Base-by-base conservation (phyloP, 1,140 invertebrate genomes). In the Tetragnatha versicolor region DNA sequence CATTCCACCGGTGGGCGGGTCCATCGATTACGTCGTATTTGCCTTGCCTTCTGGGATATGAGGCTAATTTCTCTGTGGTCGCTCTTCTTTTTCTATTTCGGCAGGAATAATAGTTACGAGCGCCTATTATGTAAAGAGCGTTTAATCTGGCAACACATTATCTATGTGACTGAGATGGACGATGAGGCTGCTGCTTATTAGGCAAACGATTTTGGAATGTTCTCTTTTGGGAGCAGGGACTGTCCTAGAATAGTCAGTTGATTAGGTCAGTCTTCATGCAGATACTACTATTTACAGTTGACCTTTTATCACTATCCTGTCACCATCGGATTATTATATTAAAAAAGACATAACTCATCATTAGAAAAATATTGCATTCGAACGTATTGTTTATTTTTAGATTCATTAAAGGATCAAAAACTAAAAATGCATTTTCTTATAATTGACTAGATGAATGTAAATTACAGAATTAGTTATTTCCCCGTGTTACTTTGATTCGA, bases 91-190 rank as follows among this genome's bases (percentile, higher is more conserved):
- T 31, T n/a, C 3, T 12, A 31, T 68, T 29, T 29, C 5, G 17
- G 17, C 10, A n/a, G 20, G 7, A 55, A 39, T 55, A 49, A 37
- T 37, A 39, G 31, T 27, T 70, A 22, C 22, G 42, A 70, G 33
- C 58, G 39, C 49, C 68, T 39, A 70, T 70, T 70, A 70, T 55
- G 68, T 70, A 35, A 70, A 55, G 35, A 70, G 65, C 68, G 39
- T 70, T 70, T 70, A 70, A 70, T 70, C 33, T 55, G 49, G 47
- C 25, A 70, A 49, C 51, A 25, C 33, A n/a, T 29, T 55, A 10
- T 65, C 9, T 31, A n/a, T 33, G 42, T 29, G n/a, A 3, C 7
- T 0, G 33, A 39, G 51, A 70, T 47, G 20, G 33, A 68, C 63
- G 42, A 49, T 68, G 39, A 49, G n/a, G 27, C 51, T 9, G n/a